phyloP scores from a whole-genome alignment of 2,797 vertebrate genomes.

The Eurystomus glaucurus region DNA sequence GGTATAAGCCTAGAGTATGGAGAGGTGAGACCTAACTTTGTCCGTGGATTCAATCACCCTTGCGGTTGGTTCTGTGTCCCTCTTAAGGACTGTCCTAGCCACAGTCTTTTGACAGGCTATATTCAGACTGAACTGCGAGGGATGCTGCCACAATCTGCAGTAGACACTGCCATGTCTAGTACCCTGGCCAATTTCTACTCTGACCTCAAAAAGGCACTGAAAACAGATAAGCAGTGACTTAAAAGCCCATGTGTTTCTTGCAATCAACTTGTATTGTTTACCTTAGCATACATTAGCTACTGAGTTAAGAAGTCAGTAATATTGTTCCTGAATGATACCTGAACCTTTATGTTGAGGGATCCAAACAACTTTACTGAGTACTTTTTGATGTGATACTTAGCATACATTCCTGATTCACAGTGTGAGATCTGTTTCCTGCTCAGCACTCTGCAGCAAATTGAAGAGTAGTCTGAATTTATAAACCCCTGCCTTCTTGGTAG shows the following conservation, averaged over 20 bases:
- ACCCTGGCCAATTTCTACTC: conserved; percentile 85
- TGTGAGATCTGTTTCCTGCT: neutral
- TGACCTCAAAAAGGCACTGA: conserved; percentile 85
- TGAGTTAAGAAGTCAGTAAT: neutral
- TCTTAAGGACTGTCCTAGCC: conserved; percentile 69
- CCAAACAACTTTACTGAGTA: neutral
- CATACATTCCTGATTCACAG: neutral
- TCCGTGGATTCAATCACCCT: conserved; percentile 90
- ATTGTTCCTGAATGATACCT: neutral
- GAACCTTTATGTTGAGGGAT: neutral
- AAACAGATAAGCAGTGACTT: conserved; percentile 1
- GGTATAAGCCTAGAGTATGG: conserved; percentile 86
- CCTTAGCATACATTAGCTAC: neutral
- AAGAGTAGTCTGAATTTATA: neutral
- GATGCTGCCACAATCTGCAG: conserved; percentile 87
- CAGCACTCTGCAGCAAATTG: neutral
- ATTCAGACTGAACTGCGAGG: conserved; percentile 90
- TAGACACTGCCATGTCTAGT: conserved; percentile 88
- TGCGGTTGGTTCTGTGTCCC: conserved; percentile 91
- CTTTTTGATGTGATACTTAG: neutral
- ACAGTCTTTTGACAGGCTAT: conserved; percentile 88
- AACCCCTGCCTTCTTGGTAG: neutral
- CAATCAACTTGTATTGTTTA: neutral
- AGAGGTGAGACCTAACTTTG: conserved; percentile 79
- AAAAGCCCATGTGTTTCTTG: rapidly evolving